These are phyloP conservation scores for Oedothorax gibbosus DNA, from an alignment of 1,140 invertebrate species.

Conservation along the genomic window DNA sequence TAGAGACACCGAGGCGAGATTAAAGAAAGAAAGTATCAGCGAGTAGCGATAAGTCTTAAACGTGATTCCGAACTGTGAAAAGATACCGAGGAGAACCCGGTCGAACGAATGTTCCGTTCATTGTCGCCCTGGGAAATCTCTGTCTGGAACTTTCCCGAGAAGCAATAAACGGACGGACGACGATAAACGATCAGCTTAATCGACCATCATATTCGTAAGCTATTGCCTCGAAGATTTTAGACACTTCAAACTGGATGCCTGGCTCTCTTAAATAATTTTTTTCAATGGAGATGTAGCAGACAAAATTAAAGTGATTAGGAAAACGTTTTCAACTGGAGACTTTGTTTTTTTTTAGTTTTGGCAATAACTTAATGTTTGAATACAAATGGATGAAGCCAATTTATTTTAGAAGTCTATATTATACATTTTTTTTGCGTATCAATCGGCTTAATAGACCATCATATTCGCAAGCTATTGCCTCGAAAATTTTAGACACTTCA, in stretches of 20 bases:
- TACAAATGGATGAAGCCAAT: too few relatives aligned
- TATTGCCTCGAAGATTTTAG: conserved; percentile 15
- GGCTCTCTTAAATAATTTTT: too few relatives aligned
- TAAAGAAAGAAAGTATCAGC: conserved; percentile 24
- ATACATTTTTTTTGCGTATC: too few relatives aligned
- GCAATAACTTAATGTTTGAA: too few relatives aligned
- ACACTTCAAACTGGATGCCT: too few relatives aligned
- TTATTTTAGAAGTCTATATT: too few relatives aligned
- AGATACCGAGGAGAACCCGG: neutral
- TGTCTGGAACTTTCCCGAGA: conserved; percentile 22
- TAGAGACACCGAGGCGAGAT: conserved; percentile 11
- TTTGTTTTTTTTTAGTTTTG: too few relatives aligned
- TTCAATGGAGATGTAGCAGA: too few relatives aligned
- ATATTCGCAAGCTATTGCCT: conserved; percentile 39
- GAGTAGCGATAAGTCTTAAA: conserved; percentile 32
- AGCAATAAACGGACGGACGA: conserved; percentile 24
- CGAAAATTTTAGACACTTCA: neutral
- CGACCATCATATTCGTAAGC: conserved; percentile 42
- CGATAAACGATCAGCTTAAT: conserved; percentile 41
- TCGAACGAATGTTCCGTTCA: conserved; percentile 32
- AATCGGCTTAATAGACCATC: conserved; percentile 36
- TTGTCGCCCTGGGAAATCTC: conserved; percentile 42
- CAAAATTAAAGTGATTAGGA: too few relatives aligned
- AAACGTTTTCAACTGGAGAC: too few relatives aligned
- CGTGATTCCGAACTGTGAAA: neutral